Evolutionary conservation across 2,797 vertebrate species (phyloP).

Genomic region (Mormyrops attenuatus): DNA sequence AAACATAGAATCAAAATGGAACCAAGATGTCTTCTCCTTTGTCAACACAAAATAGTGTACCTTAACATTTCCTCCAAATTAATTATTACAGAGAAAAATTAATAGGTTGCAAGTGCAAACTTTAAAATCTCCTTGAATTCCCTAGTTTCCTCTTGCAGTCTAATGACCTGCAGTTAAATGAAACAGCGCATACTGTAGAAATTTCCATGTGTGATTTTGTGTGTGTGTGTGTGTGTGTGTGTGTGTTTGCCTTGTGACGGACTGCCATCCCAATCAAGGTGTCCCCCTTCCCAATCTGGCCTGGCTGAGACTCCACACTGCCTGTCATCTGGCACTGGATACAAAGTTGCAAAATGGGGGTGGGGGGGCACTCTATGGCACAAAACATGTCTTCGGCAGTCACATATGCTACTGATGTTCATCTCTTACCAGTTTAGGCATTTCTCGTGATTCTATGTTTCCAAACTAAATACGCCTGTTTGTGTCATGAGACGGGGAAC

Average conservation of each 20-base stretch:
- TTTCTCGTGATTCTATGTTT: not conserved
- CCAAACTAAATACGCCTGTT: not conserved
- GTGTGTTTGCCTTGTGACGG: not conserved
- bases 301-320: not conserved
- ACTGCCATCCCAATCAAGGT: not conserved
- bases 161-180: not conserved
- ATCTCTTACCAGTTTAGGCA: not conserved
- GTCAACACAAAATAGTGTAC: not conserved
- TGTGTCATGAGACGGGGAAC: not conserved
- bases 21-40: not conserved
- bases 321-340: not conserved
- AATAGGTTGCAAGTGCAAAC: not conserved
- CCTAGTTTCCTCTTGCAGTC: not conserved
- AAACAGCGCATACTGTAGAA: not conserved
- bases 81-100: not conserved
- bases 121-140: not conserved
- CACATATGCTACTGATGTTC: not conserved
- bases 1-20: not conserved
- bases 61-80: not conserved
- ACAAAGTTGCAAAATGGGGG: not conserved
- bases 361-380: not conserved
- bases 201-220: not conserved
- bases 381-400: not conserved
- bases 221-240: not conserved
- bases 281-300: not conserved